Evolutionary conservation across 2,888 invertebrate genomes (phyloP).

Genomic region (Omphaloscelis lunosa): DNA sequence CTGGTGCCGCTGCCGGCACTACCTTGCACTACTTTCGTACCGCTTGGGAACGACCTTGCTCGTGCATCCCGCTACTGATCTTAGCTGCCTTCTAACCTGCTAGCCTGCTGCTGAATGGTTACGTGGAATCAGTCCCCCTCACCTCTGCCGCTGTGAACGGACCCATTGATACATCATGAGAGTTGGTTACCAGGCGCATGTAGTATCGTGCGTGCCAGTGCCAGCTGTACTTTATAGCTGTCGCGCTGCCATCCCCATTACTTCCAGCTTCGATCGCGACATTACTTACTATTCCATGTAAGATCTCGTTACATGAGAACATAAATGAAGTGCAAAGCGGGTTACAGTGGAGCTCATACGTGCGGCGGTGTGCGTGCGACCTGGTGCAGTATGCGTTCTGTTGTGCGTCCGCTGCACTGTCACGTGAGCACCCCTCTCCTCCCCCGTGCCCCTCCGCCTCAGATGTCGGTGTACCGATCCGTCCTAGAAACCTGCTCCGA

Average conservation of each 20-base stretch:
- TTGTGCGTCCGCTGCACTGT: slow-evolving; percentile 39
- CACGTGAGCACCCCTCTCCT: slow-evolving; percentile 52
- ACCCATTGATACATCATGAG: not conserved
- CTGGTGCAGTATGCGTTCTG: slow-evolving; percentile 37
- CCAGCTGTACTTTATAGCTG: not conserved
- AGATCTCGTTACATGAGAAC: slow-evolving; percentile 16
- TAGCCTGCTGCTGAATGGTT: not conserved
- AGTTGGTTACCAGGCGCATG: not conserved
- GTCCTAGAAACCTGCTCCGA: slow-evolving; percentile 35
- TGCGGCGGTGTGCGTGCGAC: slow-evolving; percentile 23
- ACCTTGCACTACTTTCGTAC: slow-evolving; percentile 37
- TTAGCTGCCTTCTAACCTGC: no score
- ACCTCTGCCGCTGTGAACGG: not conserved
- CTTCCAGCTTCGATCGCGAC: not conserved
- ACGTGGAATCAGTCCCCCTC: not conserved
- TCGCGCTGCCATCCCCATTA: not conserved
- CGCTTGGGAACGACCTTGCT: slow-evolving; percentile 54
- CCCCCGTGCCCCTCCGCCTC: not conserved
- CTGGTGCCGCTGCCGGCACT: slow-evolving; percentile 17
- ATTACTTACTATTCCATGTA: slow-evolving; percentile 10
- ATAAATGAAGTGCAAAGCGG: slow-evolving; percentile 30
- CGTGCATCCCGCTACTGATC: not conserved
- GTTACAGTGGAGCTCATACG: not conserved
- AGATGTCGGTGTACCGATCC: slow-evolving; percentile 19
- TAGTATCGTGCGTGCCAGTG: not conserved